Conservation (phyloP, 2,797 vertebrate genomes). For the Dendrocincla fuliginosa region DNA sequence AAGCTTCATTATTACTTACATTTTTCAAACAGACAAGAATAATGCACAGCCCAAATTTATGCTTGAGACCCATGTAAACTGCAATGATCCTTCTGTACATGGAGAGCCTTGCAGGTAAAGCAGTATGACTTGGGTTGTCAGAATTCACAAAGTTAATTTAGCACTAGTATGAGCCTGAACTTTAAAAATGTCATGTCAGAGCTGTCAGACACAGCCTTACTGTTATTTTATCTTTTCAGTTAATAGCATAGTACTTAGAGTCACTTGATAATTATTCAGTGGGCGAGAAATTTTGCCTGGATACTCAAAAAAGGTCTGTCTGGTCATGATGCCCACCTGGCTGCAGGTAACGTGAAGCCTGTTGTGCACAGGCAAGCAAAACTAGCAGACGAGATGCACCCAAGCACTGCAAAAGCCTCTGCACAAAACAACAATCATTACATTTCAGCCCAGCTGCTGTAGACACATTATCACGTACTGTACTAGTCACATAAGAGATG, state of each 20-base stretch:
- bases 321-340: neutral
- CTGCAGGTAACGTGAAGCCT: neutral
- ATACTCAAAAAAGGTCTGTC: neutral
- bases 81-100: fast-evolving
- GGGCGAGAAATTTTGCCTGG: neutral
- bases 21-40: neutral
- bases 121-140: neutral
- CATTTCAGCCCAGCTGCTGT: neutral
- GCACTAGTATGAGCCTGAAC: neutral
- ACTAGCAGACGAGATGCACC: neutral
- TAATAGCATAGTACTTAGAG: neutral
- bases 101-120: neutral
- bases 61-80: neutral
- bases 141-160: neutral
- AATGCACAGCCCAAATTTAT: neutral
- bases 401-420: neutral
- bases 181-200: neutral
- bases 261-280: neutral
- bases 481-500: neutral
- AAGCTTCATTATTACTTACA: neutral
- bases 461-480: fast-evolving
- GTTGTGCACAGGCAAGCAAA: neutral
- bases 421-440: neutral
- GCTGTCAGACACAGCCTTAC: neutral
- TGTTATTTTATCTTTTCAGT: neutral